phyloP scores from a whole-genome alignment of 2,888 invertebrate genomes.

The Cancer borealis region DNA sequence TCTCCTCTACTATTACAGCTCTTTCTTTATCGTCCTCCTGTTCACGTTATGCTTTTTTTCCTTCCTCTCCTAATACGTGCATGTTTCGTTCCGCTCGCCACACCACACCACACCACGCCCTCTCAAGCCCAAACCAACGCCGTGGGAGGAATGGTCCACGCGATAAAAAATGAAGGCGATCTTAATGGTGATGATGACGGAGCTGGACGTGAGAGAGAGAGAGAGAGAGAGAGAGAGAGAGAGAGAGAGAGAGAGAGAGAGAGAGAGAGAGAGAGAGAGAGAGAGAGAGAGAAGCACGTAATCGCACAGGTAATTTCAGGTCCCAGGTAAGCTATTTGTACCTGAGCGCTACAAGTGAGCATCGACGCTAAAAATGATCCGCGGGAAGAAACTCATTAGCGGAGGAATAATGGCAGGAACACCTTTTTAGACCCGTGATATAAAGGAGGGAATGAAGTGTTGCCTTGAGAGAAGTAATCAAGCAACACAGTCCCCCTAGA shows the following conservation, averaged over 20 bases:
- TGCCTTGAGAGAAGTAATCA: background rate
- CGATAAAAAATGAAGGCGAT: background rate
- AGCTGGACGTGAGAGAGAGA: background rate
- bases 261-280: slow-evolving; percentile 27
- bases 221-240: slow-evolving; percentile 20
- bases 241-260: slow-evolving; percentile 31
- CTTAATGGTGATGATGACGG: background rate
- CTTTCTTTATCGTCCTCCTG: background rate
- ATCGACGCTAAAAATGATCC: background rate
- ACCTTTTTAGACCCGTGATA: background rate
- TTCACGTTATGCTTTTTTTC: background rate
- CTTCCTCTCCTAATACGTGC: background rate
- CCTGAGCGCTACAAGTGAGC: background rate
- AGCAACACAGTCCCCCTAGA: background rate
- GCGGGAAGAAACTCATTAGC: background rate
- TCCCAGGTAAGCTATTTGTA: slow-evolving; percentile 16
- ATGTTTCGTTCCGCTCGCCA: background rate
- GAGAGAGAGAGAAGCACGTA: background rate
- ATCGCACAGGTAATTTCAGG: slow-evolving; percentile 21
- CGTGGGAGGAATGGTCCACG: background rate
- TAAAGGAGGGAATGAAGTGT: background rate
- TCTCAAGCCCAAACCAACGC: background rate
- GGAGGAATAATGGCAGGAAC: background rate
- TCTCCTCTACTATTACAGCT: too few relatives aligned
- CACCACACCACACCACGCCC: too few relatives aligned